Evolutionary conservation across 2,888 invertebrate genomes (phyloP), one percentile per base, ranked within the genome.

Genomic region (Caenorhabditis zanzibari): DNA sequence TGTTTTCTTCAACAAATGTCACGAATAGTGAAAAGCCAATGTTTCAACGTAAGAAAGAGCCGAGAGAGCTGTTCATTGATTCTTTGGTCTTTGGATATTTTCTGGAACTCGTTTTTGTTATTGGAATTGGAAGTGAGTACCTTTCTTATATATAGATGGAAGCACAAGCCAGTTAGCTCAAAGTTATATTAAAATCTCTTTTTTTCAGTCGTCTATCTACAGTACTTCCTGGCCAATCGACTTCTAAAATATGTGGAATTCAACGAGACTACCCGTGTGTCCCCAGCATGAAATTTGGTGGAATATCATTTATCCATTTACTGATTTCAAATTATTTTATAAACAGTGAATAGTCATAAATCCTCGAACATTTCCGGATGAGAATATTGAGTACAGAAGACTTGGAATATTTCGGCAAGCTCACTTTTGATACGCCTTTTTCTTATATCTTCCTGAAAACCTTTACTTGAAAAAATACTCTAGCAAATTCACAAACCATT

Each of bases 361-460:
- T 77, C 77, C 12, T 44, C 28, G 16, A 79, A 79, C 63, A 79
- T 71, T 64, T 79, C 71, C 9, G 79, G 71, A 68, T 85, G 85
- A 5, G 72, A 74, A n/a, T 84, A 49, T 28, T 84, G 81, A 14
- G 84, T 64, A 35, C 81, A 81, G 56, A 76, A 85, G n/a, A 87
- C 76, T 47, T 82, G 81, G 56, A 87, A 84, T n/a, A 84, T 59
- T 14, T 82, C 58, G 14, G 85, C 85, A 35, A 87, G 16, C 19
- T 87, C 84, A 41, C 68, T 41, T 35, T 82, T 79, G 16, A 80
- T 69, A 10, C 77, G 80, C 14, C 66, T 71, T 47, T 82, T 72
- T 73, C 82, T 64, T 16, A 84, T 85, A 56, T 85, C 82, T 69
- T 79, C 59, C 82, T 86, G 72, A 54, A 86, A 75, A 49, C 22